A percentile compares a stretch with the other conserved stretches of the same genome.
phyloP scores from a whole-genome alignment of 2,113 vertebrate species.

The Misgurnus anguillicaudatus region DNA sequence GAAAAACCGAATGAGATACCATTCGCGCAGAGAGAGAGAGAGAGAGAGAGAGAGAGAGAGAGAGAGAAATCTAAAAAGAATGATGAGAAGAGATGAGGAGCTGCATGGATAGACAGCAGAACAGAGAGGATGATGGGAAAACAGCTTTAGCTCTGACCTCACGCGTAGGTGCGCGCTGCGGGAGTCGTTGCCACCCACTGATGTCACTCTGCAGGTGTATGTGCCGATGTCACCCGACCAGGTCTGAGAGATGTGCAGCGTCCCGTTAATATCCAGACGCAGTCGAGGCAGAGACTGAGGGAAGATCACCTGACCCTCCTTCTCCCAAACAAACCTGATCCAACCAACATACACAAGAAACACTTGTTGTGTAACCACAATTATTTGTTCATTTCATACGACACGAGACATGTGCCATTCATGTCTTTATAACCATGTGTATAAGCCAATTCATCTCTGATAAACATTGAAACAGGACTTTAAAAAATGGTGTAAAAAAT shows the following conservation, averaged over 20 bases:
- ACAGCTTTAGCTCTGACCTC: slow-evolving; percentile 74
- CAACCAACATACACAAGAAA: slow-evolving; percentile 33
- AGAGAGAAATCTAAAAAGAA: background rate
- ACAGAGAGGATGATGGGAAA: background rate
- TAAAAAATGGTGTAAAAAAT: no score
- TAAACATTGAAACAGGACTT: no score
- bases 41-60: background rate
- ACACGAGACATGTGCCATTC: background rate
- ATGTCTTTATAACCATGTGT: no score
- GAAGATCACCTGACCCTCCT: slow-evolving; percentile 80
- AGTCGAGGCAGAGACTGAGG: slow-evolving; percentile 79
- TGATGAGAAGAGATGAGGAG: slow-evolving; percentile 13
- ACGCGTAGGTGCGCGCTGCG: slow-evolving; percentile 90
- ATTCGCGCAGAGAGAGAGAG: slow-evolving; percentile 5
- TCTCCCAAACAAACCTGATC: slow-evolving; percentile 91
- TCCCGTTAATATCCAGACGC: slow-evolving; percentile 81
- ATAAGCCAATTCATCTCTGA: no score
- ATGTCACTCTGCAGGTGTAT: slow-evolving; percentile 92
- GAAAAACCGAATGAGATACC: slow-evolving; percentile 34
- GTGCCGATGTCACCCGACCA: slow-evolving; percentile 98
- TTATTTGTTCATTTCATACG: no score
- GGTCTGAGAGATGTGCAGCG: slow-evolving; percentile 95
- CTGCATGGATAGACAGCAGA: background rate
- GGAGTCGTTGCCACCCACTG: slow-evolving; percentile 91
- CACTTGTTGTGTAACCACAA: no score